Evolutionary conservation across 2,113 vertebrate species (phyloP).

Genomic region (Cromileptes altivelis): DNA sequence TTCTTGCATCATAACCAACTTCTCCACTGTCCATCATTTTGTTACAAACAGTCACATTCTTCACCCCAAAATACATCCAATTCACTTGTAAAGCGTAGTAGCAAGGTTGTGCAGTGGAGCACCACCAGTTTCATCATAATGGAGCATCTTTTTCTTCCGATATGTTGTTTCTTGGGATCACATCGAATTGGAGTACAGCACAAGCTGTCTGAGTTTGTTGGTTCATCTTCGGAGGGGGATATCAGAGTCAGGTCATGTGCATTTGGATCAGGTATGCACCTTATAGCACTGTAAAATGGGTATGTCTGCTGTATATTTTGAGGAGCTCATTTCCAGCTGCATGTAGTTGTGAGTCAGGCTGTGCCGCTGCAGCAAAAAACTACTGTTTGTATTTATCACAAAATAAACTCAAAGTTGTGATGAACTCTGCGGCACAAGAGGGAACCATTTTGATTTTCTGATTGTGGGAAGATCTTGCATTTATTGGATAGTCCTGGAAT

Average conservation of each 20-base stretch:
- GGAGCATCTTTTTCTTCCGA: background rate
- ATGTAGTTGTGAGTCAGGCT: background rate
- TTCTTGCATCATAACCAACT: background rate
- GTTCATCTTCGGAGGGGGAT: conserved; percentile 13
- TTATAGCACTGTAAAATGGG: conserved; percentile 12
- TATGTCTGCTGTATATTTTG: conserved; percentile 18
- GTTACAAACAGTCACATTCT: background rate
- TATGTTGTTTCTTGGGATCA: background rate
- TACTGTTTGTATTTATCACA: background rate
- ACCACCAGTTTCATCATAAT: background rate
- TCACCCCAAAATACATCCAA: background rate
- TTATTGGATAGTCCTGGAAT: background rate
- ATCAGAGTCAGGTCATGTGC: background rate
- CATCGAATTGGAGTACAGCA: background rate
- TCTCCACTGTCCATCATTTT: background rate
- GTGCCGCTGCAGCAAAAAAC: background rate
- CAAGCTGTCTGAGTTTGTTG: background rate
- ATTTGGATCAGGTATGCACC: background rate
- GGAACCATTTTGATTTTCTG: background rate
- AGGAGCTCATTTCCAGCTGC: conserved; percentile 14
- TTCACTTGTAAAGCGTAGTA: background rate
- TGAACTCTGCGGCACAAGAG: background rate
- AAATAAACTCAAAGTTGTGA: background rate
- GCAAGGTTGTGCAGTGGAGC: background rate
- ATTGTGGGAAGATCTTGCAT: no score